phyloP scores from a whole-genome alignment of 1,140 invertebrate species.

The Arctopsyche grandis region DNA sequence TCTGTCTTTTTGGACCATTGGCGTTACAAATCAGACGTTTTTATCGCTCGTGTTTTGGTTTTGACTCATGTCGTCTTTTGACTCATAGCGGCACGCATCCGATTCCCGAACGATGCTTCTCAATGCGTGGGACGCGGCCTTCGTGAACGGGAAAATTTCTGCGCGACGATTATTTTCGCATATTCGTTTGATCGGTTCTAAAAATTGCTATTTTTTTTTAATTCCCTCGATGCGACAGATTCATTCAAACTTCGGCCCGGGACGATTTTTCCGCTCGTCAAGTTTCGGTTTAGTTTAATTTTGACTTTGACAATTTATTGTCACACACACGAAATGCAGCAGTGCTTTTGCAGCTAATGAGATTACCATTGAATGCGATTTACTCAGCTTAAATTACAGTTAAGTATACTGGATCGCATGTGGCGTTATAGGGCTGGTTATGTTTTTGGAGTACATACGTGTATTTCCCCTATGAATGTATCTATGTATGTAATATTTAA shows the following conservation, averaged over 20 bases:
- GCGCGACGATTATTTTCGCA: neutral
- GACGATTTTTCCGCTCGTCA: too few relatives aligned
- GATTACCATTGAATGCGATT: neutral
- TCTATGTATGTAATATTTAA: too few relatives aligned
- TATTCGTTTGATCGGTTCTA: too few relatives aligned
- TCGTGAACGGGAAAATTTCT: neutral
- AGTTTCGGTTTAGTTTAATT: too few relatives aligned
- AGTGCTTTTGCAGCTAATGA: neutral
- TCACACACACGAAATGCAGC: neutral
- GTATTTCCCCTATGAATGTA: too few relatives aligned
- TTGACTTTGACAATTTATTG: too few relatives aligned
- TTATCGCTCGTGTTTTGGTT: neutral
- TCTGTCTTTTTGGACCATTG: too few relatives aligned
- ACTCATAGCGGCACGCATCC: neutral
- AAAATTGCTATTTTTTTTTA: too few relatives aligned
- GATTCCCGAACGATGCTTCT: neutral
- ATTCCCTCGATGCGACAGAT: too few relatives aligned
- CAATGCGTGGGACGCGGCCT: conserved; percentile 1
- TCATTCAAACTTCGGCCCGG: too few relatives aligned
- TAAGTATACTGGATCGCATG: neutral
- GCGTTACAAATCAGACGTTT: conserved; percentile 13
- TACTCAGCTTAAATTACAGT: neutral
- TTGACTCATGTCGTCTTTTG: neutral
- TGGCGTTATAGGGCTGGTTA: too few relatives aligned
- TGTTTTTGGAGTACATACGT: too few relatives aligned